phyloP scores from a whole-genome alignment of 2,888 invertebrate genomes.

The Masnerella sp. region DNA sequence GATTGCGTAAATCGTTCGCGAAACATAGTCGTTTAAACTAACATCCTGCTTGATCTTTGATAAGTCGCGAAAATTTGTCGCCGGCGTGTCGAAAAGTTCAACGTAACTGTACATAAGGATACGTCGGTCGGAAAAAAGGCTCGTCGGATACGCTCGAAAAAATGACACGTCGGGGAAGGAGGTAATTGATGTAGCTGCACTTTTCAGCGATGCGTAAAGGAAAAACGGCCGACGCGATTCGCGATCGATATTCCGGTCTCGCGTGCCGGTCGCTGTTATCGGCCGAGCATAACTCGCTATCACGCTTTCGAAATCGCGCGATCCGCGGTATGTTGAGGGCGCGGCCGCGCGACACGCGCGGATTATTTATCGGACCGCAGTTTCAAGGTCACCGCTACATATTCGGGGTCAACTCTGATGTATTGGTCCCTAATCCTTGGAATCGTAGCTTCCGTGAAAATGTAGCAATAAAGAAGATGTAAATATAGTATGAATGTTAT shows the following conservation, averaged over 20 bases:
- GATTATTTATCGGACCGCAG: slow-evolving; percentile 16
- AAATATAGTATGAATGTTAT: too few species aligned
- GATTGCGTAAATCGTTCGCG: too few species aligned
- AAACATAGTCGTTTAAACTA: too few species aligned
- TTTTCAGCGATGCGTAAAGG: slow-evolving; percentile 56
- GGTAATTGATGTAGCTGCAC: slow-evolving; percentile 52
- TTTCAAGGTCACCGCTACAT: slow-evolving; percentile 40
- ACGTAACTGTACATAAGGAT: slow-evolving; percentile 27
- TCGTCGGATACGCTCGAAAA: slow-evolving; percentile 28
- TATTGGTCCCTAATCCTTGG: too few species aligned
- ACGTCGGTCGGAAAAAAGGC: slow-evolving; percentile 8
- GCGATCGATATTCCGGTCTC: slow-evolving; percentile 60
- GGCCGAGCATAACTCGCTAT: slow-evolving; percentile 56
- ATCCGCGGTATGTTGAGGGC: slow-evolving; percentile 51
- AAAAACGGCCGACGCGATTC: slow-evolving; percentile 51
- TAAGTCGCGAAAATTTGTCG: slow-evolving; percentile 16
- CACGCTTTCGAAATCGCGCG: slow-evolving; percentile 57
- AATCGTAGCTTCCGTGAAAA: too few species aligned
- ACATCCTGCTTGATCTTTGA: background rate
- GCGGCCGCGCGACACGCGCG: slow-evolving; percentile 38
- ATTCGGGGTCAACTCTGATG: slow-evolving; percentile 54
- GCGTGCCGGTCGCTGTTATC: slow-evolving; percentile 60
- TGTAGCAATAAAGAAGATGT: too few species aligned
- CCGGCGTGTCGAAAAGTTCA: slow-evolving; percentile 31
- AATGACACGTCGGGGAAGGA: slow-evolving; percentile 40